Conservation (phyloP, 2,797 vertebrate genomes). For the Steatocranus sp. region DNA sequence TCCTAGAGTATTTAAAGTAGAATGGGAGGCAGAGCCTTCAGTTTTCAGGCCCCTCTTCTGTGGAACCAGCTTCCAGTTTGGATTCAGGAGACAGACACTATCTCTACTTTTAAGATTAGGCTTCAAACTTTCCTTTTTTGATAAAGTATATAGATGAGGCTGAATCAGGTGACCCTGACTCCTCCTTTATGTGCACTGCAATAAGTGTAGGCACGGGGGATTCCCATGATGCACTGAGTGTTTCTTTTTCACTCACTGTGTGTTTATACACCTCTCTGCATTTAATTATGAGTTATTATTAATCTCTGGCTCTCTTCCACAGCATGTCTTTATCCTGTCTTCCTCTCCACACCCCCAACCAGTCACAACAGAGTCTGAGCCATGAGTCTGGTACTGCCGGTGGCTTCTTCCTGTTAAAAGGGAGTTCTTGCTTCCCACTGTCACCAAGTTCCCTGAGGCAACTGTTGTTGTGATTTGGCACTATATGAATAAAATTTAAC, state of each 20-base stretch:
- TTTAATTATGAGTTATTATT: background rate
- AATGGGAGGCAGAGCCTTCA: background rate
- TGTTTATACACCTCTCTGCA: background rate
- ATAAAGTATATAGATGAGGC: background rate
- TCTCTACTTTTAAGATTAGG: background rate
- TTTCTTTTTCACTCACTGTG: background rate
- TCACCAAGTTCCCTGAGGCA: background rate
- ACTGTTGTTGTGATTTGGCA: background rate
- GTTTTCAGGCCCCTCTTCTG: background rate
- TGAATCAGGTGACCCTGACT: background rate
- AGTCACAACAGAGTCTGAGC: background rate
- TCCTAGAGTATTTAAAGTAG: background rate
- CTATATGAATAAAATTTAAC: background rate
- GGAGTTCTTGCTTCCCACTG: background rate
- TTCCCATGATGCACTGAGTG: background rate
- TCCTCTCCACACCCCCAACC: background rate
- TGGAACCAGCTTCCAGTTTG: background rate
- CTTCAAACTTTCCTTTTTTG: background rate
- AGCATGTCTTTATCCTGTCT: background rate
- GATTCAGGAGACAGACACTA: background rate
- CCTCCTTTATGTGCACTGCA: background rate
- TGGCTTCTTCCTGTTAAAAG: background rate
- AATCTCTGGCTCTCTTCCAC: background rate
- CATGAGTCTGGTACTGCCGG: fast-evolving
- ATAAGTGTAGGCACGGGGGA: background rate